Evolutionary conservation across 1,140 invertebrate genomes (phyloP), one percentile per base, ranked within the genome.

Genomic region (Nomia melanderi): DNA sequence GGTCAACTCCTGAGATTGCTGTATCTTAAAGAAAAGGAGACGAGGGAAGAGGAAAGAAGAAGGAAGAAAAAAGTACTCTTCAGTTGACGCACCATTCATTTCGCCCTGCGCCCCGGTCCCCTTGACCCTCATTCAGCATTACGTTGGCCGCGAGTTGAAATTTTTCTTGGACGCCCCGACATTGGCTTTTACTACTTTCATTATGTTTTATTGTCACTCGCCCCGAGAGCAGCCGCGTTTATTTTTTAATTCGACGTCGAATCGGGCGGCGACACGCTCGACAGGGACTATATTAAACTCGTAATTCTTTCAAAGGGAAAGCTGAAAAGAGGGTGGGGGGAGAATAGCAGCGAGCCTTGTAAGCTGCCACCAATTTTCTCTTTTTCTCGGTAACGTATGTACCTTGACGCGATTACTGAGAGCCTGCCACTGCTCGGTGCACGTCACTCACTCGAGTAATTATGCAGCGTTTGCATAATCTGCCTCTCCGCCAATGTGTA

Each of bases 281-380:
- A 82, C 78, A 65, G 81, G 53, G 85, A 88, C 89, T 89, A 84
- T 89, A 90, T 90, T 90, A 90, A 88, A 81, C 82, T 90, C 87
- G 87, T 91, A 89, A 90, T 88, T 90, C 89, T 88, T 82, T 82
- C 81, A 86, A 90, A 91, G 88, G 88, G 85, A 90, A 90, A 90
- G 87, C 36, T 12, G 6, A 8, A 9, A 12, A 8, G 8, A 39
- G 17, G 20, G 41, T 14, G 41, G 20, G 41, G 41, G 20, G 41
- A 44, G 41, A 44, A 86, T 87, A 86, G 86, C 82, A 89, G 87
- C 59, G 80, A 75, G 82, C 81, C 84, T 81, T 78, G 77, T 82
- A 86, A 88, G 80, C 83, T 81, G 83, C 44, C 81, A 60, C 20
- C 66, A 71, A 62, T 82, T 82, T 83, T 65, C 82, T 33, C 72